Evolutionary conservation across 1,140 invertebrate species (phyloP), one percentile per base, ranked within the genome.

Genomic region (Neodiprion virginianus): DNA sequence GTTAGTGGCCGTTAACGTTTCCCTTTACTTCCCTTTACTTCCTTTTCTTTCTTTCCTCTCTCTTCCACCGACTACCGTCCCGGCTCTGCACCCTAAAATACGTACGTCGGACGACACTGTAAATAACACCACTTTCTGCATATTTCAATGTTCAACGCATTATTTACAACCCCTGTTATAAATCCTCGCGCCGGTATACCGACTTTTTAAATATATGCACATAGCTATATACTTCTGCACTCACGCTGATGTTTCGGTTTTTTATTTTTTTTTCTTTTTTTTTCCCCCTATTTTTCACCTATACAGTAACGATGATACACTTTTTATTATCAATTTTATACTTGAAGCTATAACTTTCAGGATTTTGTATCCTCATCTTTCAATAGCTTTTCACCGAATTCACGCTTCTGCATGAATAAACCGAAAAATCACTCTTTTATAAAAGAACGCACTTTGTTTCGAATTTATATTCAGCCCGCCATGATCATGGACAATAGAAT

Each of bases 131-230:
- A 61, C 53, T 61, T 61, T 61, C 11, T 8, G 53, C 53, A 61
- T 61, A 61, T 61, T 61, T 61, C 53, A 61, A 61, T 61, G 53
- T 61, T 61, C 53, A 61, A 61, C 53, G 53, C n/a, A 61, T 61
- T 14, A 61, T 61, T 61, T 61, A 61, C n/a, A 61, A 61, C 53
- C 53, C 53, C 11, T 14, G 53, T 61, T 61, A 12, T 61, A 61
- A 61, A 61, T 61, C 53, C 53, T 61, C 53, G 28, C 28, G 28
- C 28, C 5, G 5, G 28, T 40, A 40, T 40, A 40, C 28, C 28
- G 1, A 40, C 28, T 40, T 5, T 40, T 5, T 40, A 40, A 40
- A 40, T 40, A 40, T 40, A 40, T 40, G 28, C 5, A 40, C 28
- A 21, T 21, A 21, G 50, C 53, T 61, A 61, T 61, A 61, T 14